Evolutionary conservation across 2,113 vertebrate genomes (phyloP), one percentile per base, ranked within the genome.

Genomic region (Willisornis vidua): DNA sequence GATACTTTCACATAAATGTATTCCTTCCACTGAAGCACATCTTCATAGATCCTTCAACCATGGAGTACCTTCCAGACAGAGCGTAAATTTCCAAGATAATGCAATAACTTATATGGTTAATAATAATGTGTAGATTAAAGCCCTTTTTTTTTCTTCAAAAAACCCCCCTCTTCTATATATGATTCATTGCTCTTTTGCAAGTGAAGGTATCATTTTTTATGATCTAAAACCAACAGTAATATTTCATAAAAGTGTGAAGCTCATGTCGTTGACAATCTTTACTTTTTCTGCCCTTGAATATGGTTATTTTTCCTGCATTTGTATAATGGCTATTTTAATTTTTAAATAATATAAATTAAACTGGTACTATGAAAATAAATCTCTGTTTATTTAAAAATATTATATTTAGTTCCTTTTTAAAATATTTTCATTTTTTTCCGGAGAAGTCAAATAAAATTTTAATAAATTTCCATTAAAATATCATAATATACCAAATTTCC

Each of bases 71-170:
- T 96, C 93, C 95, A 96, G 96, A 90, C 93, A 91, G 71, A 94
- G 65, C 49, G 54, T 12, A 93, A 73, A 22, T 84, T 95, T 93
- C 79, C 67, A 88, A 96, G 94, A 97, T 96, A 97, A 94, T 89
- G 87, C 75, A 91, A 78, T 95, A 85, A 96, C 81, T 91, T 94
- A 76, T 77, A 84, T 77, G n/a, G 59, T 94, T 96, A 92, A 96
- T 96, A 96, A 93, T 85, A 87, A 95, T 63, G 61, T 79, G 57
- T 41, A 94, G 81, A 48, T 73, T 82, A 94, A 87, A 93, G 74
- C 84, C 91, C 86, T 31, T 90, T 93, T 92, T 89, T 82, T 52
- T 37, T 37, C 37, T 37, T 37, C 37, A 37, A 37, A 37, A 37
- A 29, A 17, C 20, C 6, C 43, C n/a, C n/a, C n/a, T n/a, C n/a